These are phyloP conservation scores for Eucera pruinosa DNA, from an alignment of 2,888 invertebrate species.

Conservation along the genomic window DNA sequence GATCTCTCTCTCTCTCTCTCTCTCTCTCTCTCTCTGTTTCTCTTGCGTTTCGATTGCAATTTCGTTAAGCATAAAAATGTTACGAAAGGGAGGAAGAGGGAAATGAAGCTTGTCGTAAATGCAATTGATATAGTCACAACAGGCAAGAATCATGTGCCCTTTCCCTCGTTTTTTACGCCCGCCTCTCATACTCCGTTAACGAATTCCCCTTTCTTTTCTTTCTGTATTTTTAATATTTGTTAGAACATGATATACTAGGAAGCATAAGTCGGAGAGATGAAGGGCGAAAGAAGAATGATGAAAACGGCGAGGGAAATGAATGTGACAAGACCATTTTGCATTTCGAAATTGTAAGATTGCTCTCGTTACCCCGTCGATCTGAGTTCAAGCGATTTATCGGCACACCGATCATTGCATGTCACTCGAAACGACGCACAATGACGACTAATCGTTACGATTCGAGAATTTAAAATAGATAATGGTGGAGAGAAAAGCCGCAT, in stretches of 20 bases:
- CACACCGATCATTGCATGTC: constrained; percentile 22
- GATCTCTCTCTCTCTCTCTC: too few species aligned
- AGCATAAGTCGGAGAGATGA: background rate
- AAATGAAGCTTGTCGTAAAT: background rate
- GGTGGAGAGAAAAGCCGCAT: background rate
- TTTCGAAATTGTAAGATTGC: background rate
- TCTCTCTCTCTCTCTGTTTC: too few species aligned
- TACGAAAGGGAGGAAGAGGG: background rate
- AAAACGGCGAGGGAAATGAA: background rate
- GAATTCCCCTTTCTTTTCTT: background rate
- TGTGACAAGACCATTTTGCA: too few species aligned
- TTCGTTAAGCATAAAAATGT: background rate
- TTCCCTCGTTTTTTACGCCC: constrained; percentile 26
- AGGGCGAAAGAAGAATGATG: too few species aligned
- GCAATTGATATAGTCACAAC: background rate
- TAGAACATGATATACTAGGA: too few species aligned
- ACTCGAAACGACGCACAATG: constrained; percentile 54
- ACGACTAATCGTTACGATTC: constrained; percentile 35
- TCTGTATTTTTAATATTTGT: background rate
- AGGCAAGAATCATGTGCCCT: constrained; percentile 2
- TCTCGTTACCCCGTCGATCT: constrained; percentile 2
- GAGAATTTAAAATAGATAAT: too few species aligned
- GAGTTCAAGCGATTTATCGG: constrained; percentile 26
- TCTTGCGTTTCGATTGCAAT: constrained; percentile 18
- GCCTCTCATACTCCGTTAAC: background rate